phyloP scores from a whole-genome alignment of 2,888 invertebrate genomes.

The Prosopocoilus inquinatus region DNA sequence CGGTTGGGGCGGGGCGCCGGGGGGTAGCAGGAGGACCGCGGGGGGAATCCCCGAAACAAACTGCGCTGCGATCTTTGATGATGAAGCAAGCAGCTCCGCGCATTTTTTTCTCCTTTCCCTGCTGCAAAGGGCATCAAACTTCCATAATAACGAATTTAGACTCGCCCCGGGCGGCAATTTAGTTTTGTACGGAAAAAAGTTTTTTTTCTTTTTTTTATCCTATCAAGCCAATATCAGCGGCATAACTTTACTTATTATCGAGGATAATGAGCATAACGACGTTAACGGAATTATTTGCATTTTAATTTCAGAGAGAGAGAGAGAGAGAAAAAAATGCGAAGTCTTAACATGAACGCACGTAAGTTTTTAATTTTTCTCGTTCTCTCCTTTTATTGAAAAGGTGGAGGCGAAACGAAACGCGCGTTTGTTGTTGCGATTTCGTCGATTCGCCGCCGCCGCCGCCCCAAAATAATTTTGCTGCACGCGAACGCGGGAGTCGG shows the following conservation, averaged over 20 bases:
- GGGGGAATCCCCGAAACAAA: not conserved
- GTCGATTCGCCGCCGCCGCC: too few relatives aligned
- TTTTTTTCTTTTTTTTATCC: conserved; percentile 22
- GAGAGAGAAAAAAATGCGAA: too few relatives aligned
- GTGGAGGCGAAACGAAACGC: too few relatives aligned
- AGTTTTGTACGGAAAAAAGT: conserved; percentile 25
- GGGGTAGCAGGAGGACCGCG: not conserved
- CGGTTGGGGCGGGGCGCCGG: too few relatives aligned
- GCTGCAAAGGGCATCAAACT: conserved; percentile 21
- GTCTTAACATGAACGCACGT: too few relatives aligned
- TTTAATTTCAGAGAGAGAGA: not conserved
- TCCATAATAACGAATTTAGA: conserved; percentile 27
- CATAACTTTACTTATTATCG: conserved; percentile 26
- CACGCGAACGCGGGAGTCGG: not conserved
- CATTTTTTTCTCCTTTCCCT: conserved; percentile 21
- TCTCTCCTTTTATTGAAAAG: too few relatives aligned
- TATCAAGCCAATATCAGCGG: conserved; percentile 25
- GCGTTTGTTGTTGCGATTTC: too few relatives aligned
- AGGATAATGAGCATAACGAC: not conserved
- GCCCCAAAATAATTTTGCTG: not conserved
- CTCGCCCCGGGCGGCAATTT: conserved; percentile 26
- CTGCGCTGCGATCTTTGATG: not conserved
- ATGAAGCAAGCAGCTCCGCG: conserved; percentile 13
- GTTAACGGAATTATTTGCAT: not conserved
- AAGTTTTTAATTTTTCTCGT: too few relatives aligned